These are phyloP conservation scores for Leptinotarsa juncta DNA, from an alignment of 2,888 invertebrate genomes.

Conservation along the genomic window DNA sequence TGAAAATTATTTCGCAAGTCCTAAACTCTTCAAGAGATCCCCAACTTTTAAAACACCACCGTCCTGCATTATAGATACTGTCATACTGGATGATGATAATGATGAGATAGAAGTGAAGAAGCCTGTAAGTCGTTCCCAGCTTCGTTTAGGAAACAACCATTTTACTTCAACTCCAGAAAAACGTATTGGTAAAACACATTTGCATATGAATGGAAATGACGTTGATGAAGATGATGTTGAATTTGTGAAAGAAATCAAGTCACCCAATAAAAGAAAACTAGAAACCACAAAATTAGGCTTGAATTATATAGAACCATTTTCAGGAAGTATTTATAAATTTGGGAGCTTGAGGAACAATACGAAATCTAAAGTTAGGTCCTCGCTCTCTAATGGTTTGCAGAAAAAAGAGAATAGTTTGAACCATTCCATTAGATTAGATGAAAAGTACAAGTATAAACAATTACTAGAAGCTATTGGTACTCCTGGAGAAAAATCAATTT, in stretches of 20 bases:
- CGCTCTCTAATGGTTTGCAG: conserved; percentile 17
- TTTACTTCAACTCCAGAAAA: conserved; percentile 43
- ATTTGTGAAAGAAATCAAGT: conserved; percentile 53
- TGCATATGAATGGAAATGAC: conserved; percentile 38
- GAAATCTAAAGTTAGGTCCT: conserved; percentile 31
- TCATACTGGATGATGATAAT: conserved; percentile 53
- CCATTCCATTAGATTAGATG: conserved; percentile 70
- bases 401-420: conserved; percentile 59
- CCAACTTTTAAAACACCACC: conserved; percentile 31
- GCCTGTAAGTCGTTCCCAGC: conserved; percentile 1
- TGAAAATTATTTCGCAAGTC: conserved; percentile 30
- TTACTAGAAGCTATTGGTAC: conserved; percentile 64
- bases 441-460: conserved; percentile 70
- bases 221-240: conserved; percentile 59
- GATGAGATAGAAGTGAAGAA: conserved; percentile 42
- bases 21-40: conserved; percentile 32
- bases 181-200: conserved; percentile 1
- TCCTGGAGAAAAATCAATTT: conserved; percentile 49
- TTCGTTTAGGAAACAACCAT: conserved; percentile 25
- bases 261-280: conserved; percentile 49
- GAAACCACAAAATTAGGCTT: conserved; percentile 47
- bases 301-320: conserved; percentile 32
- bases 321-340: conserved; percentile 17
- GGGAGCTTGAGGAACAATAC: conserved; percentile 21
- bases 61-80: conserved; percentile 35